Conservation (phyloP, 2,888 invertebrate genomes). For the Lysandra coridon region DNA sequence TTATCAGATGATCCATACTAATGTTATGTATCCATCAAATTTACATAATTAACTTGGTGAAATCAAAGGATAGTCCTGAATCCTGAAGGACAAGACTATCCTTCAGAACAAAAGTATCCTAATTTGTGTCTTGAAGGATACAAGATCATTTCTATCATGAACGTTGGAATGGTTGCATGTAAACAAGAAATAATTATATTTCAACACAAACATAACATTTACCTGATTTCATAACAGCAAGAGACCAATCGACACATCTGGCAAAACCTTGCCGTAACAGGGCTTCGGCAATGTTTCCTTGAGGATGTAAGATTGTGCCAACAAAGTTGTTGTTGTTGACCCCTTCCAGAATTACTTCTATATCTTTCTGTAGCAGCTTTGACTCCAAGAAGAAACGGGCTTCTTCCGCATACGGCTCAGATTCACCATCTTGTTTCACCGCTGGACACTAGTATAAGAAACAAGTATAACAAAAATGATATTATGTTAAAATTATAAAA, state of each 20-base stretch:
- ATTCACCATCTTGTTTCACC: constrained; percentile 86
- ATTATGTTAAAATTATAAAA: too few relatives aligned
- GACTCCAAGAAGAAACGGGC: constrained; percentile 97
- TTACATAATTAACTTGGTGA: too few relatives aligned
- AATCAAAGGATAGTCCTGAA: too few relatives aligned
- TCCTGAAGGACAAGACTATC: too few relatives aligned
- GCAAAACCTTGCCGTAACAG: constrained; percentile 95
- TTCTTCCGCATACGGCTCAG: constrained; percentile 90
- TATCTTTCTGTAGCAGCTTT: constrained; percentile 93
- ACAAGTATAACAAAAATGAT: background rate
- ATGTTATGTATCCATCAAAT: background rate
- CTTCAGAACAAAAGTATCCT: background rate
- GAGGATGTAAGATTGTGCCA: constrained; percentile 95
- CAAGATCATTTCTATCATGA: too few relatives aligned
- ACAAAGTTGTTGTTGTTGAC: constrained; percentile 96
- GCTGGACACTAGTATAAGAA: constrained; percentile 83
- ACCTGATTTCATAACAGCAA: constrained; percentile 74
- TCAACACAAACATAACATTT: constrained; percentile 34
- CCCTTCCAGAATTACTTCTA: constrained; percentile 94
- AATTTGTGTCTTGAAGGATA: background rate
- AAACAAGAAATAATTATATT: background rate
- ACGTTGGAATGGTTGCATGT: too few relatives aligned
- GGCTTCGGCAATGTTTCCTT: constrained; percentile 95
- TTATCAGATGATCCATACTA: background rate
- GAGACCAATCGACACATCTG: constrained; percentile 84